Evolutionary conservation across 2,888 invertebrate genomes (phyloP), one percentile per base, ranked within the genome.

Genomic region (Melanophora roralis): DNA sequence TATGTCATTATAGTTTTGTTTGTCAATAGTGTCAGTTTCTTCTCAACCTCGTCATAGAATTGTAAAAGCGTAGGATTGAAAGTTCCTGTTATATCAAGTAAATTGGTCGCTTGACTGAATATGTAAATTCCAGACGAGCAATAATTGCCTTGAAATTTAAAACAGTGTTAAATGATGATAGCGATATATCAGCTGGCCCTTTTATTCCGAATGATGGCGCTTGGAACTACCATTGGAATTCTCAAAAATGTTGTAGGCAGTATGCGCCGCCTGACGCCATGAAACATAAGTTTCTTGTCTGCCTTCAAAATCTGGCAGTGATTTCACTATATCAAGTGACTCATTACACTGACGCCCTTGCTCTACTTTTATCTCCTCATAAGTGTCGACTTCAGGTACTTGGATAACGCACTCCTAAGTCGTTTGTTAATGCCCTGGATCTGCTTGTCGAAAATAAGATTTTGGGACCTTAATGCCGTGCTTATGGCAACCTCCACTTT

Each of bases 81-180:
- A 36, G 36, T 11, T 36, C 36, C 36, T 36, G 9, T 12, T 77
- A 72, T 7, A 73, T 72, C 12, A 73, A 38, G 12, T 78, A 73
- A 47, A 47, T 27, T 9, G 73, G 65, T 4, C 69, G 68, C 16
- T 78, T 73, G 40, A 69, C 78, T 11, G 78, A 62, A 23, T 78
- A 78, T 2, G 73, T 74, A 23, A 74, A 78, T 55, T 73, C 73
- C n/a, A 78, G 43, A 23, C 78, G 49, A 32, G 40, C 57, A 59
- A 76, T 36, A 23, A 55, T 73, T 16, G 79, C 65, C 49, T 43
- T 69, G 53, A 78, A 82, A 45, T 83, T 77, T 2, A 80, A 34
- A 0, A 74, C 81, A 7, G 81, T 83, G n/a, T 80, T 83, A 49
- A 82, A 82, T 0, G 81, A 83, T 0, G 77, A 47, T 5, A 77